Conservation (phyloP, 53 echinoderm and acorn worm species). For the Echinometra lucunter region DNA sequence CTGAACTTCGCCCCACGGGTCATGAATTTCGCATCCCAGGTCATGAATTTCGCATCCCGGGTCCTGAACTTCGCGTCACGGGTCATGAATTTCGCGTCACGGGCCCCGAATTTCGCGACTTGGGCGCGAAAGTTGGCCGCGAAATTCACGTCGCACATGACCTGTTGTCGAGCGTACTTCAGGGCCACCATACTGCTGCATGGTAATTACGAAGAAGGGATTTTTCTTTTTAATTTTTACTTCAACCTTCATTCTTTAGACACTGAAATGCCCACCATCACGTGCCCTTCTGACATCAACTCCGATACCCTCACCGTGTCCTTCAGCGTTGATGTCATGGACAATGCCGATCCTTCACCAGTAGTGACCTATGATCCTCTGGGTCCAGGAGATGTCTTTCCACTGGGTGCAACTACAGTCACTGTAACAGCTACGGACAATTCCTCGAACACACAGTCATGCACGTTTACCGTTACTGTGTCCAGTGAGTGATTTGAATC, state of each 20-base stretch:
- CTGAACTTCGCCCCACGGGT: too few species aligned
- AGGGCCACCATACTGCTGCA: too few species aligned
- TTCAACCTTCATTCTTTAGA: not conserved
- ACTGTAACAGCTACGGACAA: conserved; percentile 22
- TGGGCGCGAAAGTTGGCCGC: too few species aligned
- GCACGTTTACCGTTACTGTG: not conserved
- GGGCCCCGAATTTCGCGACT: too few species aligned
- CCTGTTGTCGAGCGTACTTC: too few species aligned
- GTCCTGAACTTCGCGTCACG: too few species aligned
- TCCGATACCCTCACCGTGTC: not conserved
- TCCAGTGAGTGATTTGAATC: not conserved
- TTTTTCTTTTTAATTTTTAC: too few species aligned
- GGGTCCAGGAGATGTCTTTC: conserved; percentile 7
- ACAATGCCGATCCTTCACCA: not conserved
- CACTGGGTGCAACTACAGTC: not conserved
- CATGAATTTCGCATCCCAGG: too few species aligned
- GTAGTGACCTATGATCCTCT: conserved; percentile 30
- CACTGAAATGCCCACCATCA: not conserved
- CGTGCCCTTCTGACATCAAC: not conserved
- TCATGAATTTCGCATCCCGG: too few species aligned
- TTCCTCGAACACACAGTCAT: not conserved
- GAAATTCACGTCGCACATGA: too few species aligned
- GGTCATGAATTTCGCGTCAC: too few species aligned
- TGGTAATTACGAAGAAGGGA: too few species aligned
- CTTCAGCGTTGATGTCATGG: not conserved